Evolutionary conservation across 2,797 vertebrate species (phyloP).

Genomic region (Amblyopsis hoosieri): DNA sequence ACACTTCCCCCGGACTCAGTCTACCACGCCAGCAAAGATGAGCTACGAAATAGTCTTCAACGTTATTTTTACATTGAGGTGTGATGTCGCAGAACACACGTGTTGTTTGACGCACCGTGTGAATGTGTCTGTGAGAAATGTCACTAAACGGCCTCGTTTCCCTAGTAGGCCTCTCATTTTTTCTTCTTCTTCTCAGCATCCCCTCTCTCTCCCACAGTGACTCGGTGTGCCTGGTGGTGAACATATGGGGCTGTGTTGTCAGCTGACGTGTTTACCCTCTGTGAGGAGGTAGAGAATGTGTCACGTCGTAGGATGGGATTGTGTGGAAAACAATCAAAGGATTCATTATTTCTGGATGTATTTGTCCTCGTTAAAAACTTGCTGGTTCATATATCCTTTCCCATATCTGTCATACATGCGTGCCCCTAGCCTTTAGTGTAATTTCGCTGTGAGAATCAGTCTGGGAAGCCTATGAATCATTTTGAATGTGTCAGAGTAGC

Average conservation of each 20-base stretch:
- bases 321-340: neutral
- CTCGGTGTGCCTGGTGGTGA: constrained; percentile 34
- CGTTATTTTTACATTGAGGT: too few relatives aligned
- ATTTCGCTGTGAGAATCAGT: too few relatives aligned
- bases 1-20: neutral
- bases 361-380: neutral
- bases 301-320: constrained; percentile 22
- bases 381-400: neutral
- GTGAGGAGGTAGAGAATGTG: constrained; percentile 11
- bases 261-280: constrained; percentile 32
- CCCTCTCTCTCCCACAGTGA: constrained; percentile 32
- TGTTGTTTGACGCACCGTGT: too few relatives aligned
- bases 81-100: too few relatives aligned
- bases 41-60: too few relatives aligned
- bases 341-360: too few relatives aligned
- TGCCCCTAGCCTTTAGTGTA: neutral
- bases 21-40: too few relatives aligned
- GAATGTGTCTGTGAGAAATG: constrained; percentile 11
- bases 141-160: constrained; percentile 5
- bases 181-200: neutral
- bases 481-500: too few relatives aligned
- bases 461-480: too few relatives aligned
- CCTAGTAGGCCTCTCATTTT: constrained; percentile 4
- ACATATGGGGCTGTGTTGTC: constrained; percentile 43
- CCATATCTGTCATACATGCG: neutral